Evolutionary conservation across 2,113 vertebrate species (phyloP).

Genomic region (Danionella cerebrum): DNA sequence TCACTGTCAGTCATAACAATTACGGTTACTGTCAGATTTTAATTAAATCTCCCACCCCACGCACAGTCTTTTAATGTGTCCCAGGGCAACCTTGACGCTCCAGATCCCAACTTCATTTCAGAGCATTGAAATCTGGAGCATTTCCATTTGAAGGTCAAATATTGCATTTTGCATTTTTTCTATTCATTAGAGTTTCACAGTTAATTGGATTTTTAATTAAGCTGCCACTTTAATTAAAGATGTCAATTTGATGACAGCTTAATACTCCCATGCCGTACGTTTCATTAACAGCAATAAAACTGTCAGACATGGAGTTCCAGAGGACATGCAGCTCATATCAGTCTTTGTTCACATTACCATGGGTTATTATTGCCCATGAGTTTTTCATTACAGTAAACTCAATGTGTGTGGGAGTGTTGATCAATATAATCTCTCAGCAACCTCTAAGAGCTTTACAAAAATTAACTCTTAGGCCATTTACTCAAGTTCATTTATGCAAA

Average conservation of each 20-base stretch:
- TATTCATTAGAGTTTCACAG: constrained; percentile 52
- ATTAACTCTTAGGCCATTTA: not conserved
- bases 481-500: not conserved
- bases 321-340: constrained; percentile 49
- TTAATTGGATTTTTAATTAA: constrained; percentile 69
- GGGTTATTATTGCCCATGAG: constrained; percentile 41
- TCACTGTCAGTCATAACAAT: constrained; percentile 6
- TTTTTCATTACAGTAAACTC: constrained; percentile 33
- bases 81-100: constrained; percentile 1
- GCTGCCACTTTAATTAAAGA: constrained; percentile 62
- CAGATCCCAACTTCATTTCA: constrained; percentile 12
- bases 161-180: constrained; percentile 47
- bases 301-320: constrained; percentile 49
- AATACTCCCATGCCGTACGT: constrained; percentile 44
- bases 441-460: not conserved
- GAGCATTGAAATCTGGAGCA: constrained; percentile 21
- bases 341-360: constrained; percentile 40
- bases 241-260: constrained; percentile 53
- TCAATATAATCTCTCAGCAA: constrained; percentile 4
- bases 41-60: constrained; percentile 40
- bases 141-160: constrained; percentile 57
- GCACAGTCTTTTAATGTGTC: constrained; percentile 39
- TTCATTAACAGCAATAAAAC: constrained; percentile 61
- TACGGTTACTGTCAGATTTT: constrained; percentile 10
- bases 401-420: constrained; percentile 6